These are phyloP conservation scores for Neria commutata DNA, from an alignment of 2,888 invertebrate genomes.

Conservation along the genomic window DNA sequence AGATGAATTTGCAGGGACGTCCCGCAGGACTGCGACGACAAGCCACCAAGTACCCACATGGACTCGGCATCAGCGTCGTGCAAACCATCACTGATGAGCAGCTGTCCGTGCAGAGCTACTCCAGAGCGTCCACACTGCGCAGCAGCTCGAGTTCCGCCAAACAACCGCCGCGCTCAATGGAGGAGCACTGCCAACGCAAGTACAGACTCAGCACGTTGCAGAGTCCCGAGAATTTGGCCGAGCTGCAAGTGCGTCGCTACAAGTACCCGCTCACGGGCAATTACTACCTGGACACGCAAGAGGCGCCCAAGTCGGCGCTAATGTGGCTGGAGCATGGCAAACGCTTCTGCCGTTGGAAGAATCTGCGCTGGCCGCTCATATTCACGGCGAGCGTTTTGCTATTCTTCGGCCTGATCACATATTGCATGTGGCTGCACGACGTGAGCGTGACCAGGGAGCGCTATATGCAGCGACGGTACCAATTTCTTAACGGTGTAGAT, in stretches of 20 bases:
- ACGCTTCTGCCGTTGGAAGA: constrained; percentile 50
- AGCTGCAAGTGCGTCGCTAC: constrained; percentile 53
- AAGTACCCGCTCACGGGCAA: constrained; percentile 53
- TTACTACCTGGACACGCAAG: constrained; percentile 46
- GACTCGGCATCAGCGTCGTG: constrained; percentile 49
- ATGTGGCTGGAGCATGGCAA: constrained; percentile 41
- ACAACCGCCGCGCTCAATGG: constrained; percentile 31
- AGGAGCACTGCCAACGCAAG: constrained; percentile 38
- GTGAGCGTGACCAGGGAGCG: constrained; percentile 51
- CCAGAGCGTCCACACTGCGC: constrained; percentile 41
- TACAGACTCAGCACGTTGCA: constrained; percentile 47
- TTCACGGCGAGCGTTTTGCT: constrained; percentile 50
- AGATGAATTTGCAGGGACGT: constrained; percentile 12
- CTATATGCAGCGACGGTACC: constrained; percentile 44
- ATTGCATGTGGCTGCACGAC: constrained; percentile 55
- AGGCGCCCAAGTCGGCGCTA: constrained; percentile 41
- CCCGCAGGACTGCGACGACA: constrained; percentile 41
- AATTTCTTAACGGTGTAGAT: constrained; percentile 1
- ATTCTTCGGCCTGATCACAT: constrained; percentile 54
- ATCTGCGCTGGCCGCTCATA: constrained; percentile 52
- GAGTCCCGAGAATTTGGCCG: constrained; percentile 50
- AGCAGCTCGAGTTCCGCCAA: constrained; percentile 37
- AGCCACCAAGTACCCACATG: constrained; percentile 54
- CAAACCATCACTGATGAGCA: constrained; percentile 39
- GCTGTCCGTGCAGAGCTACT: constrained; percentile 35